A percentile compares a stretch with the other conserved stretches of the same genome.
phyloP scores from a whole-genome alignment of 2,888 invertebrate species.

The Listrodromus nycthemerus region DNA sequence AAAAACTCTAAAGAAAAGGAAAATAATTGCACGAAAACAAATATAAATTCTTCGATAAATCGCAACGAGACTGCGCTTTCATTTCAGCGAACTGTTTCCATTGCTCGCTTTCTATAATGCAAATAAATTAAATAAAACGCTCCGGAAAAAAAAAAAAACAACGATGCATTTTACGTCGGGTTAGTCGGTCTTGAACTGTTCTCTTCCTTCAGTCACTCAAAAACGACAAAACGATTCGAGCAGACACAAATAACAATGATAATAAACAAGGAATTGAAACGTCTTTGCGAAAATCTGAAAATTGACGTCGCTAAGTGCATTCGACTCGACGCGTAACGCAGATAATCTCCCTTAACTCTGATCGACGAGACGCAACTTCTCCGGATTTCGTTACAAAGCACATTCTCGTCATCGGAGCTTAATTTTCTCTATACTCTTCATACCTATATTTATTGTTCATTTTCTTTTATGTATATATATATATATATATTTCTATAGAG shows the following conservation, averaged over 20 bases:
- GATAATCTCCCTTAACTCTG: constrained; percentile 19
- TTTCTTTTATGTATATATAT: neutral
- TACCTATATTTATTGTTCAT: neutral
- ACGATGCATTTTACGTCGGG: too few species aligned
- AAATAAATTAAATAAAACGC: too few species aligned
- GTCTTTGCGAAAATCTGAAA: neutral
- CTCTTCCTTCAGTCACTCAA: too few species aligned
- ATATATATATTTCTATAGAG: constrained; percentile 16
- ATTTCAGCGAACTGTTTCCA: neutral
- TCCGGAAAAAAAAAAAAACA: too few species aligned
- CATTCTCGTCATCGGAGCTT: neutral
- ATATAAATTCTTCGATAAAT: neutral
- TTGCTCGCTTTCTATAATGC: too few species aligned
- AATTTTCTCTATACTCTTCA: constrained; percentile 2
- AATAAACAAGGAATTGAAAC: neutral
- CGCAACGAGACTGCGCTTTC: neutral
- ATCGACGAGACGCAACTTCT: constrained; percentile 25
- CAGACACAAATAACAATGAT: neutral
- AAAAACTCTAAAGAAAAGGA: neutral
- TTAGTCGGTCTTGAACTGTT: too few species aligned
- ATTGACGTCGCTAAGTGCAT: neutral
- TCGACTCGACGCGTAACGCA: neutral
- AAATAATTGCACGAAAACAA: too few species aligned
- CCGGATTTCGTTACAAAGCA: constrained; percentile 9
- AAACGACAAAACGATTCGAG: neutral